Base-by-base conservation (phyloP, 2,797 vertebrate species). In the Helarctos malayanus region DNA sequence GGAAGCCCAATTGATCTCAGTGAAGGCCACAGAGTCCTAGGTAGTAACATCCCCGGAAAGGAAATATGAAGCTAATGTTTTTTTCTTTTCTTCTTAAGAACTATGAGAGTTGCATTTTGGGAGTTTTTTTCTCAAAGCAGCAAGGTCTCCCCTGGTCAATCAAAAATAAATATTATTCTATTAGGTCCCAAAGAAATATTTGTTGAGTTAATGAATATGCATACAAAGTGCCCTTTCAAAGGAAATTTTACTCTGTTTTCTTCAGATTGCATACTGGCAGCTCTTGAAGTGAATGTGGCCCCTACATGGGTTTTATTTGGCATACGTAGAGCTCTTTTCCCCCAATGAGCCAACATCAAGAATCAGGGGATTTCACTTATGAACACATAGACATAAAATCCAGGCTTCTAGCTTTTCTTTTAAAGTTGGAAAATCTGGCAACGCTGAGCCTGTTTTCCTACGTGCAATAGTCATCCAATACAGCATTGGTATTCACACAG, bases 111-210 rank as follows among this genome's bases (percentile, higher is more conserved):
- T 97, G 49, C 15, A 96, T 94, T 96, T 95, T 38, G 83, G 89
- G 84, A 95, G 27, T 81, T 76, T 92, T 94, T 97, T 95, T 96
- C 93, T 97, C 90, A 95, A 96, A 98, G 68, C 35, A 83, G 69
- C 52, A 93, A 95, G 56, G 41, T 89, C 23, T 86, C 76, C 59
- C 63, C n/a, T 81, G 86, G 76, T 88, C 87, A 84, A 69, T 88
- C 80, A 94, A 97, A 97, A 96, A 92, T 95, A 96, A 96, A 95
- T 81, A 96, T 91, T 94, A 92, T 97, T 88, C 93, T 95, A 88
- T 93, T 97, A 92, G 78, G 54, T 75, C 79, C 92, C 92, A 89
- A 96, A 88, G 73, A 97, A 97, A 95, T 94, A 95, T 96, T 93
- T 98, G 95, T 93, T 81, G 92, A 96, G 84, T 94, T 96, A 96